Evolutionary conservation across 1,140 invertebrate genomes (phyloP), one percentile per base, ranked within the genome.

Genomic region (Thalassaphorura encarpata): DNA sequence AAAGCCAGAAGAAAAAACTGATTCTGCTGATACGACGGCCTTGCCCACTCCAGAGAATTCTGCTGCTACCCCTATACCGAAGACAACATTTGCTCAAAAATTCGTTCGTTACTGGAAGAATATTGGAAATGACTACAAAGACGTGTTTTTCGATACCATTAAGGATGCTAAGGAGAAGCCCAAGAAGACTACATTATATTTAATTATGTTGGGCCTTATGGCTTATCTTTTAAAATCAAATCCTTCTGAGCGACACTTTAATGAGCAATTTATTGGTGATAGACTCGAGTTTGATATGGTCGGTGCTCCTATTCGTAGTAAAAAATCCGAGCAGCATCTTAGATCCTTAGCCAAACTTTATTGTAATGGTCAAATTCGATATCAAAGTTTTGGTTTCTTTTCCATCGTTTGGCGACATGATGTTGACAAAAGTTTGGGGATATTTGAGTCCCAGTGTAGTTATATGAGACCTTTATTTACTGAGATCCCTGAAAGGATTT

Each of bases 351-450:
- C 80, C 42, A 71, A 73, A 49, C 79, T 77, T 66, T 76, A 80
- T 24, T 85, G 86, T 66, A 73, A 82, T 66, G 79, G 80, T 19
- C 71, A 79, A 21, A 67, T 90, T 1, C 75, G 82, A 27, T 73
- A 80, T 41, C 66, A 77, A 11, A 84, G 76, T 67, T 73, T 89
- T 2, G 82, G 83, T 13, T 67, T 89, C 16, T 72, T 81, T 55
- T 87, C 86, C 5, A 62, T 91, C 5, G 78, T 90, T 43, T 89
- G 84, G 80, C 69, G 79, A 2, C 80, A 83, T 61, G 77, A 86
- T 63, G 80, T 80, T 63, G 78, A 79, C 66, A 68, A 78, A 50
- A 70, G 75, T 4, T 80, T 84, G 66, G 77, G 78, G 41, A 68
- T 82, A 1, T 90, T 83, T 70, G 80, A 83, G 70, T 77, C 80